phyloP scores from a whole-genome alignment of 1,140 invertebrate genomes.

The Ptiloglossa arizonensis region DNA sequence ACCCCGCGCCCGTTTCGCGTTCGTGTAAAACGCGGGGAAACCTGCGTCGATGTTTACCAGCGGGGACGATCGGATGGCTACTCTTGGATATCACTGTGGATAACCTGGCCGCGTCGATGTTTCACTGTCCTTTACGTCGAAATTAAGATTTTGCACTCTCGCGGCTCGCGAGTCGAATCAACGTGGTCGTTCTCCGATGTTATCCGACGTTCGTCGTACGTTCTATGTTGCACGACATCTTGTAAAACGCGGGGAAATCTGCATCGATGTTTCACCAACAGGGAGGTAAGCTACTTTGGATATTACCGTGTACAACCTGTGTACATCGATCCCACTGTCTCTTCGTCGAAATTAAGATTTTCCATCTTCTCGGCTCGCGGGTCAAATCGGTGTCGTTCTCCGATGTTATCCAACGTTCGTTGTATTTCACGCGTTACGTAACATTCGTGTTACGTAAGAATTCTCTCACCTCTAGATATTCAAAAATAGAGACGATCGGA shows the following conservation, averaged over 20 bases:
- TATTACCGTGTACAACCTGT: not conserved
- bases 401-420: too few relatives aligned
- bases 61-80: not conserved
- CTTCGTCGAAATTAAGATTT: not conserved
- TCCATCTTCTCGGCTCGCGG: too few relatives aligned
- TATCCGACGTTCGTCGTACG: too few relatives aligned
- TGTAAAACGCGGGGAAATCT: not conserved
- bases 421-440: too few relatives aligned
- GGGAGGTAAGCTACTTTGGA: not conserved
- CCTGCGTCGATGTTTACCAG: slow-evolving; percentile 7
- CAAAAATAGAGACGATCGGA: too few relatives aligned
- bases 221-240: too few relatives aligned
- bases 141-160: not conserved
- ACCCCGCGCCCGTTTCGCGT: slow-evolving; percentile 10
- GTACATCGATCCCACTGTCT: not conserved
- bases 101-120: not conserved
- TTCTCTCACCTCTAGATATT: too few relatives aligned
- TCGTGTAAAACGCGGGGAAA: not conserved
- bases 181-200: too few relatives aligned
- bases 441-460: too few relatives aligned
- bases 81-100: not conserved
- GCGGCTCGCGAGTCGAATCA: too few relatives aligned
- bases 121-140: not conserved
- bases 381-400: too few relatives aligned
- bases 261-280: slow-evolving; percentile 4